Conservation (phyloP, 2,888 invertebrate genomes). For the Calephelis perditalis region DNA sequence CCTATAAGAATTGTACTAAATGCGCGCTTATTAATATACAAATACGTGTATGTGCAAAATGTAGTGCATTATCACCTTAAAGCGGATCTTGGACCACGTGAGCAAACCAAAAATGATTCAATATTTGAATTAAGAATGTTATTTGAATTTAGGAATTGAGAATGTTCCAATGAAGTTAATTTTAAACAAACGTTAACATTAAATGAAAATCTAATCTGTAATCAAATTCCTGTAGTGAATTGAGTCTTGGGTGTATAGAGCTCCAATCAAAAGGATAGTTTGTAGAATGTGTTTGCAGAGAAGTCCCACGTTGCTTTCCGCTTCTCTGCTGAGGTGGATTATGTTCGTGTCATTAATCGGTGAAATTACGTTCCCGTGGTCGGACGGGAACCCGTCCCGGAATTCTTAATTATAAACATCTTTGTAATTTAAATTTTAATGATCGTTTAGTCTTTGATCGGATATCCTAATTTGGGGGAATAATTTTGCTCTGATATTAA, state of each 20-base stretch:
- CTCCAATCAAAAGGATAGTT: slow-evolving; percentile 30
- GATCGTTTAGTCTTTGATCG: slow-evolving; percentile 21
- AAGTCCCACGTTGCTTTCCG: slow-evolving; percentile 51
- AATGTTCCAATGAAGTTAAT: no score
- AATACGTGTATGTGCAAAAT: no score
- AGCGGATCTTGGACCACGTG: no score
- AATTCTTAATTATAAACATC: slow-evolving; percentile 68
- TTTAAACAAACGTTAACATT: neutral
- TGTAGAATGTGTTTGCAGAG: slow-evolving; percentile 48
- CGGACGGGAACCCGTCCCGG: slow-evolving; percentile 41
- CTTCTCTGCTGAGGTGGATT: slow-evolving; percentile 68
- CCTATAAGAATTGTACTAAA: no score
- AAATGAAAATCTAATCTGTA: neutral
- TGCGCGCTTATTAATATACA: no score
- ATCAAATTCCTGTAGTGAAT: slow-evolving; percentile 9
- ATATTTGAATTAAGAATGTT: no score
- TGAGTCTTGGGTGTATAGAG: slow-evolving; percentile 26
- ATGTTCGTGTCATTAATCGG: slow-evolving; percentile 71
- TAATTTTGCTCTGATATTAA: slow-evolving; percentile 7
- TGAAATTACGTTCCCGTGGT: slow-evolving; percentile 65
- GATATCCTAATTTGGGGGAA: slow-evolving; percentile 19
- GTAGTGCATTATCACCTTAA: no score
- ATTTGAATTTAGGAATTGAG: no score
- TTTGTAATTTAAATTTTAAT: slow-evolving; percentile 57
- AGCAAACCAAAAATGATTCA: no score